Conservation (phyloP, 2,113 vertebrate genomes). For the Phrynosoma platyrhinos region DNA sequence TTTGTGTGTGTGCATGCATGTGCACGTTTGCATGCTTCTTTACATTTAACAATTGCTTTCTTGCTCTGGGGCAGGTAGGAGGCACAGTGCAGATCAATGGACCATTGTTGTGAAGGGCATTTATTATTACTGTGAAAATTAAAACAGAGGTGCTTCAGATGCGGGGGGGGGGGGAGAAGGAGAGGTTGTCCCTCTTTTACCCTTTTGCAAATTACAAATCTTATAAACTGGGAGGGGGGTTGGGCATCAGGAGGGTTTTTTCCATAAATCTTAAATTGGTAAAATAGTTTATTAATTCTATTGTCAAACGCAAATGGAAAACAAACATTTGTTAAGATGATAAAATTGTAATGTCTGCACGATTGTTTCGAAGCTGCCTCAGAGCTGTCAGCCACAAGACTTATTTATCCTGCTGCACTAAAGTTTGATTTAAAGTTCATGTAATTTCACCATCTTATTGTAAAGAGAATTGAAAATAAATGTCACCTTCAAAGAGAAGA, state of each 20-base stretch:
- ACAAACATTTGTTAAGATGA: constrained; percentile 68
- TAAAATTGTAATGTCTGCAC: constrained; percentile 32
- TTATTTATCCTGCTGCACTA: constrained; percentile 39
- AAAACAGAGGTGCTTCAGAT: constrained; percentile 52
- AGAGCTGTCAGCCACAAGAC: constrained; percentile 31
- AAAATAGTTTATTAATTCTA: constrained; percentile 62
- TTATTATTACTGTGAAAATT: constrained; percentile 46
- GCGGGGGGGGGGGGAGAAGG: constrained; percentile 1
- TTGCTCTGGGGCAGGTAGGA: constrained; percentile 70
- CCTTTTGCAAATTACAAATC: constrained; percentile 46
- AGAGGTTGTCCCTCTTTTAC: constrained; percentile 25
- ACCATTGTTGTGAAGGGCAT: constrained; percentile 62
- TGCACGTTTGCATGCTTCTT: constrained; percentile 26
- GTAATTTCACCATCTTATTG: constrained; percentile 50
- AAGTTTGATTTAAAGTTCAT: constrained; percentile 66
- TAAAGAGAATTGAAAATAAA: constrained; percentile 65
- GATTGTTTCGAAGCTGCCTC: constrained; percentile 19
- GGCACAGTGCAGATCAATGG: constrained; percentile 50
- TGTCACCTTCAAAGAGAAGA: constrained; percentile 48
- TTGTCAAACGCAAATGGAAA: constrained; percentile 70
- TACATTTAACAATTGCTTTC: constrained; percentile 52
- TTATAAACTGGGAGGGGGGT: constrained; percentile 23
- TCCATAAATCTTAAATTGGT: constrained; percentile 52
- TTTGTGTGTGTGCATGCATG: not conserved
- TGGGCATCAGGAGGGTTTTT: not conserved